Evolutionary conservation across 1,140 invertebrate species (phyloP).

Genomic region (Drosophila rufa): DNA sequence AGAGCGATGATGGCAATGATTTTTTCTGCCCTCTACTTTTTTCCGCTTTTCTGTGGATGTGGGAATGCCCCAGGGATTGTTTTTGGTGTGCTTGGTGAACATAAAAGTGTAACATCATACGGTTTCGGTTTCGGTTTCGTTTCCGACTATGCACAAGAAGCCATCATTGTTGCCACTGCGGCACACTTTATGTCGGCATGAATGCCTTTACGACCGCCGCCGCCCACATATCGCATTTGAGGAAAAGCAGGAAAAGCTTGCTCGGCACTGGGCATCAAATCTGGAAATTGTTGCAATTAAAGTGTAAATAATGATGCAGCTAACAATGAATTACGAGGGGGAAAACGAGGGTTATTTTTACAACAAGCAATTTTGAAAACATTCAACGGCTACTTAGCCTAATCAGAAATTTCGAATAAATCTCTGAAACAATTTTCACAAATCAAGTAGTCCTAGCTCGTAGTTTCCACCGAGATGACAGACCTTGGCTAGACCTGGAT

Average conservation of each 20-base stretch:
- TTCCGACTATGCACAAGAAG: constrained; percentile 26
- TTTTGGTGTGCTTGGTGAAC: constrained; percentile 51
- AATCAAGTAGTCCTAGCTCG: not conserved
- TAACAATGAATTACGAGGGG: constrained; percentile 50
- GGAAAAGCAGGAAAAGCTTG: constrained; percentile 16
- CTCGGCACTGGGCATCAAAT: constrained; percentile 50
- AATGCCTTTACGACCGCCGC: constrained; percentile 58
- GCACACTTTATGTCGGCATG: constrained; percentile 60
- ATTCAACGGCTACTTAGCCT: not conserved
- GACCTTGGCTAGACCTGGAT: not conserved
- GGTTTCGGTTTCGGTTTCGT: constrained; percentile 14
- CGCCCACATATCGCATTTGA: constrained; percentile 11
- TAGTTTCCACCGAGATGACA: not conserved
- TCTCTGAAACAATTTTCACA: not conserved
- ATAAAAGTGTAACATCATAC: constrained; percentile 73
- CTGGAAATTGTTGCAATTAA: constrained; percentile 74
- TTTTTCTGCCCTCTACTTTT: constrained; percentile 12
- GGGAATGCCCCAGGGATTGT: constrained; percentile 39
- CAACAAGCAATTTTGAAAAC: not conserved
- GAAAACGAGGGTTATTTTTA: not conserved
- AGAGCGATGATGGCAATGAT: constrained; percentile 23
- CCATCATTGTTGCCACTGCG: constrained; percentile 54
- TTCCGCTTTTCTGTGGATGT: not conserved
- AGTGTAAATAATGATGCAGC: constrained; percentile 71
- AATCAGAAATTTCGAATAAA: not conserved